These are phyloP conservation scores for Philaenus spumarius DNA, from an alignment of 1,140 invertebrate species.

Conservation along the genomic window DNA sequence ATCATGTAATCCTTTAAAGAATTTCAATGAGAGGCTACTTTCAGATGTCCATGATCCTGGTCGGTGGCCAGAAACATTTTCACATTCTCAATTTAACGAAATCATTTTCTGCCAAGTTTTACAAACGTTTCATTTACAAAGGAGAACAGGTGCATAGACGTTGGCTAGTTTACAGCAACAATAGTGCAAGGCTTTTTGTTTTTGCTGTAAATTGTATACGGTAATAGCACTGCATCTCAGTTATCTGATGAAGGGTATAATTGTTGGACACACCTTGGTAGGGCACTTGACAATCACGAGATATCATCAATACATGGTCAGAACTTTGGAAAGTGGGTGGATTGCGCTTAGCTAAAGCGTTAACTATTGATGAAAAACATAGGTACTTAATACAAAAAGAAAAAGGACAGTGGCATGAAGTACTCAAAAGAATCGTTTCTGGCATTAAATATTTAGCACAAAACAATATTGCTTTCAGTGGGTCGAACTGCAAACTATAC, in stretches of 20 bases:
- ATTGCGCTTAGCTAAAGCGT: conserved; percentile 16
- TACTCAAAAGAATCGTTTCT: conserved; percentile 28
- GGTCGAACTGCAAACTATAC: conserved; percentile 23
- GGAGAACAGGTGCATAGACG: conserved; percentile 17
- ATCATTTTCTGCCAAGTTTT: conserved; percentile 4
- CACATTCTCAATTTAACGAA: neutral
- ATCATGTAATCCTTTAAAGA: too few relatives aligned
- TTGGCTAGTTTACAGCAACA: conserved; percentile 25
- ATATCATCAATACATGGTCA: conserved; percentile 18
- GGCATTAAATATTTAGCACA: conserved; percentile 26
- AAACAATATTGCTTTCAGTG: conserved; percentile 30
- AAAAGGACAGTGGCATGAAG: conserved; percentile 26
- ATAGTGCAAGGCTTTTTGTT: conserved; percentile 22
- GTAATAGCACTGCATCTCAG: conserved; percentile 14
- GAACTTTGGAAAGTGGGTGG: conserved; percentile 20
- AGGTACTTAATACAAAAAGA: conserved; percentile 21
- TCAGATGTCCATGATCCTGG: neutral
- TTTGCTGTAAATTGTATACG: conserved; percentile 29
- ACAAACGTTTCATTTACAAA: conserved; percentile 11
- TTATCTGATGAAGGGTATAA: conserved; percentile 20
- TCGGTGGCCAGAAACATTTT: neutral
- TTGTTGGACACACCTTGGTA: conserved; percentile 23
- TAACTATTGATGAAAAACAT: conserved; percentile 26
- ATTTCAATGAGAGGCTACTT: too few relatives aligned
- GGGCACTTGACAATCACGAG: conserved; percentile 21